These are phyloP conservation scores for Calycopis cecrops DNA, from an alignment of 1,140 invertebrate genomes.

Conservation along the genomic window DNA sequence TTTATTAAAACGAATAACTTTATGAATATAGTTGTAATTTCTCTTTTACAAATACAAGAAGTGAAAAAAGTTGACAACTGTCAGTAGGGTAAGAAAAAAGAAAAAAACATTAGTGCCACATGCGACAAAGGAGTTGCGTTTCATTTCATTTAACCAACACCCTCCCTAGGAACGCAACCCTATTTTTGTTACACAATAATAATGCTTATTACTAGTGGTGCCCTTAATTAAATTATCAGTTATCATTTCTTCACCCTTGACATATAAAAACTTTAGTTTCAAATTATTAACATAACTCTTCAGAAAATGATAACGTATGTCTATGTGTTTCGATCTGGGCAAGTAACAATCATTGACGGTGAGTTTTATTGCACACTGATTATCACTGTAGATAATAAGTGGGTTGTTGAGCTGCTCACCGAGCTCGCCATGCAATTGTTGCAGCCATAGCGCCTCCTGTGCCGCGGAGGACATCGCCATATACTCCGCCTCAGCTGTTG, in stretches of 20 bases:
- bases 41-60: no score
- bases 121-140: no score
- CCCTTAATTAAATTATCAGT: slow-evolving; percentile 30
- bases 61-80: no score
- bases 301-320: slow-evolving; percentile 38
- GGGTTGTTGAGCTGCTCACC: slow-evolving; percentile 12
- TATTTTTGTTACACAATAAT: slow-evolving; percentile 23
- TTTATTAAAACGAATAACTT: no score
- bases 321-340: slow-evolving; percentile 40
- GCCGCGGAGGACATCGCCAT: slow-evolving; percentile 2
- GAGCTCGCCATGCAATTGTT: slow-evolving; percentile 6
- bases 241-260: slow-evolving; percentile 21
- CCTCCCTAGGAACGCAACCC: slow-evolving; percentile 22
- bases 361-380: slow-evolving; percentile 31
- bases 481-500: slow-evolving; percentile 15
- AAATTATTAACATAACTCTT: slow-evolving; percentile 28
- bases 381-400: slow-evolving; percentile 22
- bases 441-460: slow-evolving; percentile 26
- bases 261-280: slow-evolving; percentile 22
- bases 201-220: slow-evolving; percentile 24
- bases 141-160: no score
- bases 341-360: slow-evolving; percentile 24
- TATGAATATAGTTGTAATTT: no score
- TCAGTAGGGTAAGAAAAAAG: no score
- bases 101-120: no score